Percentiles rank a stretch among this genome's conserved stretches.
These are phyloP conservation scores for Amblyteles armatorius DNA, from an alignment of 2,888 invertebrate species.

Conservation along the genomic window DNA sequence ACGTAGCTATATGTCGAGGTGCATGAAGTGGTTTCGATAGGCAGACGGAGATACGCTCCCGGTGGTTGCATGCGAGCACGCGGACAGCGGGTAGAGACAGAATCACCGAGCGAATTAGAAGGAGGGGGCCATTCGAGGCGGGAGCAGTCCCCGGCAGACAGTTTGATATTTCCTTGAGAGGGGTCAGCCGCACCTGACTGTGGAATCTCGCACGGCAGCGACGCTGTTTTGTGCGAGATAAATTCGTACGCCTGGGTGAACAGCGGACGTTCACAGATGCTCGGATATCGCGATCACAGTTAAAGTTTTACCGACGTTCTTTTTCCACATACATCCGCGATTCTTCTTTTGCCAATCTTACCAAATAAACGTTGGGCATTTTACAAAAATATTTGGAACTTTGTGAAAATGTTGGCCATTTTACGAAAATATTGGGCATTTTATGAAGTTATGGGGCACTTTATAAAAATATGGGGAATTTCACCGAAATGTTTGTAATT, in stretches of 20 bases:
- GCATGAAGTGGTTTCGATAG: conserved; percentile 45
- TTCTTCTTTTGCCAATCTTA: neutral
- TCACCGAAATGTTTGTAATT: too few relatives aligned
- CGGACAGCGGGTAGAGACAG: conserved; percentile 3
- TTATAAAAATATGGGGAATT: too few relatives aligned
- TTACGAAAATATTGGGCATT: too few relatives aligned
- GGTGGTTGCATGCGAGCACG: conserved; percentile 37
- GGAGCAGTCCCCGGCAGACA: conserved; percentile 37
- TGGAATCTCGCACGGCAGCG: conserved; percentile 51
- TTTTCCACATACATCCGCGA: too few relatives aligned
- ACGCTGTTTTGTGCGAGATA: conserved; percentile 10
- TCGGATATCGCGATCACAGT: neutral
- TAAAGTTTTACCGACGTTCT: too few relatives aligned
- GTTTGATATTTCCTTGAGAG: conserved; percentile 65
- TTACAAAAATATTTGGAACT: too few relatives aligned
- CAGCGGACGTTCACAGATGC: neutral
- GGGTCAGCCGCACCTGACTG: conserved; percentile 65
- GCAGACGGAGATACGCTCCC: conserved; percentile 16
- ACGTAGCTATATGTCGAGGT: neutral
- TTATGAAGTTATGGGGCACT: too few relatives aligned
- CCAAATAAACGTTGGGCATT: too few relatives aligned
- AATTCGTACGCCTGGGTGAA: neutral
- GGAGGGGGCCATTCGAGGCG: conserved; percentile 9
- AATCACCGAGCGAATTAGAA: conserved; percentile 21
- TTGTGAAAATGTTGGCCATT: too few relatives aligned